Evolutionary conservation across 1,140 invertebrate genomes (phyloP).

Genomic region (Arion vulgaris): DNA sequence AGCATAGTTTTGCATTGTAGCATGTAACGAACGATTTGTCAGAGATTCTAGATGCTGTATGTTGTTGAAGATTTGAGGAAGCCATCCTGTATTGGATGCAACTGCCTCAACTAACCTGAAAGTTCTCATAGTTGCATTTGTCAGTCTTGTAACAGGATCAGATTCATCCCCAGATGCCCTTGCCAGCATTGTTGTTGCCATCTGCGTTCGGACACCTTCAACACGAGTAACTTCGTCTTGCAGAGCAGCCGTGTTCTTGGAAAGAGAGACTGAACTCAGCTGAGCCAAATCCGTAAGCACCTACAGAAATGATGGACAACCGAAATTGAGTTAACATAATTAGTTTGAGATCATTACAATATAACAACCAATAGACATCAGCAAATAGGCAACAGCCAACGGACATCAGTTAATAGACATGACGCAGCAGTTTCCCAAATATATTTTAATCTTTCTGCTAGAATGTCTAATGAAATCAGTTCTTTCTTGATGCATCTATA

Average conservation of each 20-base stretch:
- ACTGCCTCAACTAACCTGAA: conserved; percentile 52
- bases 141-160: conserved; percentile 19
- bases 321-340: neutral
- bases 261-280: conserved; percentile 47
- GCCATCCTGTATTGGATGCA: conserved; percentile 57
- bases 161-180: neutral
- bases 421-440: too few relatives aligned
- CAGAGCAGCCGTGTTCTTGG: conserved; percentile 44
- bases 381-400: too few relatives aligned
- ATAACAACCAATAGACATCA: too few relatives aligned
- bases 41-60: conserved; percentile 51
- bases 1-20: conserved; percentile 23
- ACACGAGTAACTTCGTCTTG: conserved; percentile 49
- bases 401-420: too few relatives aligned
- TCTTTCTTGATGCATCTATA: too few relatives aligned
- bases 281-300: conserved; percentile 51
- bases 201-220: conserved; percentile 38
- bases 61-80: conserved; percentile 55
- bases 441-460: too few relatives aligned
- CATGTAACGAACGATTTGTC: conserved; percentile 45
- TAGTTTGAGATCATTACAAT: too few relatives aligned
- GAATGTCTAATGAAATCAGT: too few relatives aligned
- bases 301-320: neutral
- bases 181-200: conserved; percentile 6
- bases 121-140: conserved; percentile 49